Conservation (phyloP, 2,113 vertebrate genomes). For the Ibidorhyncha struthersii region DNA sequence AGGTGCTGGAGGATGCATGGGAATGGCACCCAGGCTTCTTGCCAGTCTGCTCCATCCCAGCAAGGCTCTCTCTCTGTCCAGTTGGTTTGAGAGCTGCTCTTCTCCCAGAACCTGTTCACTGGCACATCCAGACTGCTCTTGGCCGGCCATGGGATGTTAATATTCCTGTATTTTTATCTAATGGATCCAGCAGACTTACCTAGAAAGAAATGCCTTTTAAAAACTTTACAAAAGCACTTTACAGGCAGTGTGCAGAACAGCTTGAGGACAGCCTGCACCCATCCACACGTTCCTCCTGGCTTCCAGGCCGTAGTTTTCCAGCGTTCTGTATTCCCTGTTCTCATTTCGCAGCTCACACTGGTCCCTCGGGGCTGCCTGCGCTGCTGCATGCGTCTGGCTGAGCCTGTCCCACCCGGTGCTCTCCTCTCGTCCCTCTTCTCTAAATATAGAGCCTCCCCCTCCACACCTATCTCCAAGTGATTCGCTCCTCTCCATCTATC, state of each 20-base stretch:
- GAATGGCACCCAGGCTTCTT: neutral
- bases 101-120: neutral
- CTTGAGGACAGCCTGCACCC: neutral
- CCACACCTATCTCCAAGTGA: neutral
- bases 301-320: neutral
- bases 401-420: neutral
- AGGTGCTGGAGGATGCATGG: neutral
- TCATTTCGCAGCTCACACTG: neutral
- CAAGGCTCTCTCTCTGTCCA: too few relatives aligned
- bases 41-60: accelerated
- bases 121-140: accelerated
- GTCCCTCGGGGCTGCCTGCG: neutral
- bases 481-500: constrained; percentile 5
- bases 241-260: neutral
- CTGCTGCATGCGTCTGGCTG: neutral
- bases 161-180: neutral
- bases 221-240: neutral
- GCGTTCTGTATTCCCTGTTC: accelerated
- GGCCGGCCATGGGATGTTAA: neutral
- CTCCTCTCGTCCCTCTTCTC: neutral
- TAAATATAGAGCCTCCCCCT: neutral
- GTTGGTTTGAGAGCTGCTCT: neutral
- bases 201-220: neutral
- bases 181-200: neutral
- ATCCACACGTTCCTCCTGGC: neutral